Conservation (phyloP, 2,113 vertebrate species). For the Alethe castanea region DNA sequence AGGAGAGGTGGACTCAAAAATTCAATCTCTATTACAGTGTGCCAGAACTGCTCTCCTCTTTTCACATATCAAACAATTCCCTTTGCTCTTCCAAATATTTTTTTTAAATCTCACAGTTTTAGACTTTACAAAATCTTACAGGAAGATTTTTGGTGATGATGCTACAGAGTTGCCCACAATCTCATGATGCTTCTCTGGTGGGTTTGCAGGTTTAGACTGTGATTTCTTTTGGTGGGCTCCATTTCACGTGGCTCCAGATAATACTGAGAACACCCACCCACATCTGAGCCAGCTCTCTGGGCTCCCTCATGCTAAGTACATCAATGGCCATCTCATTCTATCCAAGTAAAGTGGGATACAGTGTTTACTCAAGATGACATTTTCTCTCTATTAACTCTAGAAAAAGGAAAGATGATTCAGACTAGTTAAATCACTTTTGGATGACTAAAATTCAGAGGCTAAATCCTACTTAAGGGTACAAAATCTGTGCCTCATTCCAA, state of each 20-base stretch:
- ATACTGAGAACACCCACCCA: neutral
- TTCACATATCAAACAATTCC: neutral
- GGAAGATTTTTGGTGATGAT: neutral
- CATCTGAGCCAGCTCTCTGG: neutral
- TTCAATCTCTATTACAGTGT: conserved; percentile 29
- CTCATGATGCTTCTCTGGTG: neutral
- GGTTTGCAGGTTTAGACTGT: neutral
- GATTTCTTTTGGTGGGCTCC: neutral
- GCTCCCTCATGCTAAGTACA: neutral
- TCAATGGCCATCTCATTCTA: neutral
- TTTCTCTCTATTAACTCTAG: neutral
- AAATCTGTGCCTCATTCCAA: neutral
- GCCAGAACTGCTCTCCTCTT: neutral
- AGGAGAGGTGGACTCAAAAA: conserved; percentile 33
- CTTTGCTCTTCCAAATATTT: neutral
- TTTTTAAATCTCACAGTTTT: neutral
- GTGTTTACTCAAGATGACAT: neutral
- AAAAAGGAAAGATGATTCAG: neutral
- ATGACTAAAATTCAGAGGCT: neutral
- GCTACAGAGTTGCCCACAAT: neutral
- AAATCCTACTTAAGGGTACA: neutral
- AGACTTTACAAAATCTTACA: neutral
- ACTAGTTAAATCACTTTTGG: neutral
- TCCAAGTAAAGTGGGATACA: neutral
- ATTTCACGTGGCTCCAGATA: neutral